Base-by-base conservation (phyloP, 2,797 vertebrate species). In the Tangara arthus region DNA sequence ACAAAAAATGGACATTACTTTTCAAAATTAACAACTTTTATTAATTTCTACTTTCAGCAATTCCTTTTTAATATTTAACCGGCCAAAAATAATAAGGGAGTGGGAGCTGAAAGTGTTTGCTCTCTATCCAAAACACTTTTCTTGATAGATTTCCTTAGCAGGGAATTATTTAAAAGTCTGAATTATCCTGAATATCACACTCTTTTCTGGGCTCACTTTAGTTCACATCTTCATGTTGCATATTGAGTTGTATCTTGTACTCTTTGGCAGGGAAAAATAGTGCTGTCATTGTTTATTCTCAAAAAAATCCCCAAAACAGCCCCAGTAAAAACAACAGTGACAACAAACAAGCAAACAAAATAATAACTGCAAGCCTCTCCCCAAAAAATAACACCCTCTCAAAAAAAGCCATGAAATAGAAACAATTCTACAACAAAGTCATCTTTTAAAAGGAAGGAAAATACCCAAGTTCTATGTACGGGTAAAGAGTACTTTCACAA, bases 331-430 rank as follows among this genome's bases (percentile, higher is more conserved):
- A 15, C 21, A 52, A 6, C 6, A 28, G 3, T 7, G 14, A 5
- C 4, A 18, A 14, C 10, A 15, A 50, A 7, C 2, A 78, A 26
- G 7, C 2, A 70, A 41, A 27, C 3, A 39, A 59, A 32, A 49
- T 6, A 32, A 8, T 8, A 66, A 35, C 22, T 27, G 4, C 15
- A 66, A 53, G 1, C 4, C 8, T 15, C 5, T 1, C 9, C 11
- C 3, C 2, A 5, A 21, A 39, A 32, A 18, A 5, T 0, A 37
- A 8, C 9, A 10, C 4, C 0, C 2, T 7, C 9, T 41, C 16
- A 35, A 24, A n/a, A 37, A 22, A 23, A 12, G 2, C 12, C 2
- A 1, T 15, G 3, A n/a, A 64, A 11, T 8, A 44, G 41, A 56
- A 49, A 5, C 11, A 50, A 22, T 12, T 9, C 3, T 37, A 14